phyloP scores from a whole-genome alignment of 2,888 invertebrate genomes.

The Mycalesis mineus region DNA sequence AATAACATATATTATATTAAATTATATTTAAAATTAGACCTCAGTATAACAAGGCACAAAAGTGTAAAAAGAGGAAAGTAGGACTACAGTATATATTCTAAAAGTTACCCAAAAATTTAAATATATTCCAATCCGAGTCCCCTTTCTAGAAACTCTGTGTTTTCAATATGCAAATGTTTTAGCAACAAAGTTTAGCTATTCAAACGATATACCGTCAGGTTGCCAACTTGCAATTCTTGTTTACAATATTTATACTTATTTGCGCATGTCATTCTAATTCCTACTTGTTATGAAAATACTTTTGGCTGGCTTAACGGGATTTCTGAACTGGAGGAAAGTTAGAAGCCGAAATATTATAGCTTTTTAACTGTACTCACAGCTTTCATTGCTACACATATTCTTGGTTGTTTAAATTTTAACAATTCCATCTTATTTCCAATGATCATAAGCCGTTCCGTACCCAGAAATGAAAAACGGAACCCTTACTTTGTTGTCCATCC shows the following conservation, averaged over 20 bases:
- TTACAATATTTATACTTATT: not conserved
- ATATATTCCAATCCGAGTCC: not conserved
- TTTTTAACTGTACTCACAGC: no score
- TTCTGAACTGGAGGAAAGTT: not conserved
- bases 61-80: not conserved
- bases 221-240: not conserved
- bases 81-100: not conserved
- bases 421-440: no score
- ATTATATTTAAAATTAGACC: not conserved
- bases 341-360: no score
- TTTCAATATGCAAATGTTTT: not conserved
- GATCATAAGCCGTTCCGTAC: no score
- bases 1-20: no score
- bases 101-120: not conserved
- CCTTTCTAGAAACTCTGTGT: not conserved
- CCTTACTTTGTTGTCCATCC: no score
- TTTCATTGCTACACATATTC: no score
- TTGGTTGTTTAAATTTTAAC: no score
- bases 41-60: not conserved
- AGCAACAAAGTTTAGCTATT: not conserved
- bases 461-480: no score
- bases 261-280: not conserved
- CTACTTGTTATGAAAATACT: constrained; percentile 1
- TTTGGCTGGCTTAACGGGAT: not conserved
- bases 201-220: not conserved